Percentiles rank a stretch among this genome's conserved stretches.
Evolutionary conservation across 2,797 vertebrate genomes (phyloP).

Genomic region (Iguana delicatissima): DNA sequence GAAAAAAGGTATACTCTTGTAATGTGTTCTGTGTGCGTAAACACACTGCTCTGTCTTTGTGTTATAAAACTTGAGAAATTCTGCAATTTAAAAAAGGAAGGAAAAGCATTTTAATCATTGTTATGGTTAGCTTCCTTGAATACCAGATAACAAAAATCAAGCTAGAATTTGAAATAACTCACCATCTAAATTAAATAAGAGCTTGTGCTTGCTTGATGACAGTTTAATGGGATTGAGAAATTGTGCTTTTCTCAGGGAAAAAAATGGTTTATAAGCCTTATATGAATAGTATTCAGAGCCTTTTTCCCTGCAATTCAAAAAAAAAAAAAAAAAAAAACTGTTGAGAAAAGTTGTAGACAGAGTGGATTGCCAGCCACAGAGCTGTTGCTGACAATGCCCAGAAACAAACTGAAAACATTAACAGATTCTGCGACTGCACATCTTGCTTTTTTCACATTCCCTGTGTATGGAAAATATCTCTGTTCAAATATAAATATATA

Average conservation of each 20-base stretch:
- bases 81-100: not conserved
- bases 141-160: not conserved
- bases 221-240: not conserved
- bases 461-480: not conserved
- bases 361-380: not conserved
- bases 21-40: slow-evolving; percentile 8
- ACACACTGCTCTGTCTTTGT: not conserved
- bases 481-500: not conserved
- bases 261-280: not conserved
- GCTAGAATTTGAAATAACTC: not conserved
- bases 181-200: not conserved
- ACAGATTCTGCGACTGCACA: too few relatives aligned
- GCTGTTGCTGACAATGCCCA: not conserved
- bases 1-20: not conserved
- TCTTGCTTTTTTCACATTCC: not conserved
- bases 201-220: not conserved
- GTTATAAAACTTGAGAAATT: not conserved
- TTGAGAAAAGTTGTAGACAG: not conserved
- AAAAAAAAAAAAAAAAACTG: not conserved
- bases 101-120: not conserved
- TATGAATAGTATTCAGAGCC: not conserved
- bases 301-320: not conserved
- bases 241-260: not conserved
- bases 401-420: not conserved
- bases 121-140: not conserved